Evolutionary conservation across 2,888 invertebrate species (phyloP).

Genomic region (Candidula unifasciata): DNA sequence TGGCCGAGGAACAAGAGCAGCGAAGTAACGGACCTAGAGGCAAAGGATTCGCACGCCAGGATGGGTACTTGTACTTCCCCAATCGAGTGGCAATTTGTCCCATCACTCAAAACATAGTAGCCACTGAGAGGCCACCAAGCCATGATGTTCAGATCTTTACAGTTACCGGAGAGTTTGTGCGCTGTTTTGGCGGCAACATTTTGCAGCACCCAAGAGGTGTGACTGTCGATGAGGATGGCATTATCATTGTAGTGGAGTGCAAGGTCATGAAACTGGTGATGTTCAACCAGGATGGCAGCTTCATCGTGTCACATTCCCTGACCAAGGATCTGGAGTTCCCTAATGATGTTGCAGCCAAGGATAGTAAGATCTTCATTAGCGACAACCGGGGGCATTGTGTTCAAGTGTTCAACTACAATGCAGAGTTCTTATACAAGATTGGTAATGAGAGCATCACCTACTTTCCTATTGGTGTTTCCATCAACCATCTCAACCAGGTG

Average conservation of each 20-base stretch:
- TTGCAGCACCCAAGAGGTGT: slow-evolving; percentile 99
- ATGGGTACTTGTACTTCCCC: slow-evolving; percentile 97
- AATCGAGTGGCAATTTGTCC: slow-evolving; percentile 98
- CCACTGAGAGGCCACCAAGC: slow-evolving; percentile 96
- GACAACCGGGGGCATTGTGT: slow-evolving; percentile 99
- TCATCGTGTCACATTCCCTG: slow-evolving; percentile 80
- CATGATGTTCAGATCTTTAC: slow-evolving; percentile 99
- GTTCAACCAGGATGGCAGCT: slow-evolving; percentile 96
- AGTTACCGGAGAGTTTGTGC: slow-evolving; percentile 98
- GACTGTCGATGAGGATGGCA: slow-evolving; percentile 97
- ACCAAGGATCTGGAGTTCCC: slow-evolving; percentile 99
- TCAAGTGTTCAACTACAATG: slow-evolving; percentile 97
- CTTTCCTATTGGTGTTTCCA: slow-evolving; percentile 99
- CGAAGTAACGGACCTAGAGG: slow-evolving; percentile 82
- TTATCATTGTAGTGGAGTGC: slow-evolving; percentile 99
- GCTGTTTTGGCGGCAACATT: slow-evolving; percentile 99
- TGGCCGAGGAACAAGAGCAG: slow-evolving; percentile 40
- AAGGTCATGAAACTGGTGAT: slow-evolving; percentile 98
- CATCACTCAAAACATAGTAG: slow-evolving; percentile 98
- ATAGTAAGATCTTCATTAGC: slow-evolving; percentile 99
- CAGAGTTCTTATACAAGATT: slow-evolving; percentile 93
- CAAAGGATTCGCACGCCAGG: slow-evolving; percentile 90
- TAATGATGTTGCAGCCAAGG: slow-evolving; percentile 99
- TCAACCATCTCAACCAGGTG: slow-evolving; percentile 97
- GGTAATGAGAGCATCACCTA: slow-evolving; percentile 99